Percentiles rank a stretch among this genome's conserved stretches.
phyloP scores from a whole-genome alignment of 1,140 invertebrate species.

The Eciton burchellii region DNA sequence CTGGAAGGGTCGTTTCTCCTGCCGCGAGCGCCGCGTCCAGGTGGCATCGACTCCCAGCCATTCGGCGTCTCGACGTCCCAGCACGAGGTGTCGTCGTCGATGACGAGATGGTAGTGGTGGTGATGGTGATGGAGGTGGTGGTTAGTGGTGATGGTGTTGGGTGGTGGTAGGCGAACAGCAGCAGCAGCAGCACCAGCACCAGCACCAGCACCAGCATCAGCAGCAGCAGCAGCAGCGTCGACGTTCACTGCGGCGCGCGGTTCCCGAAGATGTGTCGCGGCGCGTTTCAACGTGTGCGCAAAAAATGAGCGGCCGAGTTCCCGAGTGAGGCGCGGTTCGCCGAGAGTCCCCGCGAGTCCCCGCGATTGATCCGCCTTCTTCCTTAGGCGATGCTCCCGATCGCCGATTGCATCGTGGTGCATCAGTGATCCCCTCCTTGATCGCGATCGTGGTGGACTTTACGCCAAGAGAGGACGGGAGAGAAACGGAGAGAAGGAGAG shows the following conservation, averaged over 20 bases:
- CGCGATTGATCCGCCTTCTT: background rate
- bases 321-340: background rate
- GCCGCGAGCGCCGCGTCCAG: background rate
- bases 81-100: slow-evolving; percentile 7
- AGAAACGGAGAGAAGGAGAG: background rate
- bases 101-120: no score
- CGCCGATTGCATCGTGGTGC: background rate
- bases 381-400: slow-evolving; percentile 19
- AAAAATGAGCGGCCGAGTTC: slow-evolving; percentile 66
- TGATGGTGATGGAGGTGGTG: no score
- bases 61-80: slow-evolving; percentile 1
- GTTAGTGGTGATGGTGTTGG: no score
- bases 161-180: slow-evolving; percentile 12
- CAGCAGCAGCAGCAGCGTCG: no score
- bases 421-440: background rate
- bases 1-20: background rate
- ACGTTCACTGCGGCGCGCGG: slow-evolving; percentile 24
- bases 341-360: background rate
- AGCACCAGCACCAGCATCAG: no score
- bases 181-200: no score
- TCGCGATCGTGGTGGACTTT: background rate
- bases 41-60: slow-evolving; percentile 25
- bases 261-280: slow-evolving; percentile 72
- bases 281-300: slow-evolving; percentile 71
- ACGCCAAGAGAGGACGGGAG: background rate